Percentiles rank a stretch among this genome's conserved stretches.
phyloP scores from a whole-genome alignment of 2,797 vertebrate species.

The Oreochromis grahami region DNA sequence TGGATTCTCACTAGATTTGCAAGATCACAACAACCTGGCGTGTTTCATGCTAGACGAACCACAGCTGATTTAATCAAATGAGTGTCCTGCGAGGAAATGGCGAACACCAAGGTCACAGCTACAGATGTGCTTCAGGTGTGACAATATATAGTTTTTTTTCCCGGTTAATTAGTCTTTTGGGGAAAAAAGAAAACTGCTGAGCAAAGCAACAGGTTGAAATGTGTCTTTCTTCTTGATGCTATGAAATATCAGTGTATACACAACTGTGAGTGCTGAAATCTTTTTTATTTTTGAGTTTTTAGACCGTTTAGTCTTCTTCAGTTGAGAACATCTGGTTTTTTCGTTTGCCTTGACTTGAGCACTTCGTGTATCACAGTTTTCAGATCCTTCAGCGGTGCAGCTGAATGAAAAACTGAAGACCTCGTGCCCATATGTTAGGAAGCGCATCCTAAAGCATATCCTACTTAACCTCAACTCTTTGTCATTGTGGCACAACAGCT shows the following conservation, averaged over 20 bases:
- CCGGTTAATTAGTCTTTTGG: not conserved
- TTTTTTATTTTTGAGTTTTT: not conserved
- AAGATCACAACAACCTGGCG: not conserved
- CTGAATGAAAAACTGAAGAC: not conserved
- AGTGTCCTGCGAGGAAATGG: not conserved
- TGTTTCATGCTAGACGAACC: not conserved
- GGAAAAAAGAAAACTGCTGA: rapidly evolving
- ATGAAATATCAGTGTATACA: not conserved
- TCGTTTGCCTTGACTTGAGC: not conserved
- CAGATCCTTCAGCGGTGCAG: not conserved
- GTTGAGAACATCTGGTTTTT: not conserved
- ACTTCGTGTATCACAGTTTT: not conserved
- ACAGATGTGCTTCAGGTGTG: not conserved
- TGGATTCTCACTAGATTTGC: not conserved
- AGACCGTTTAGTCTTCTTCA: not conserved
- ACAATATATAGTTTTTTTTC: not conserved
- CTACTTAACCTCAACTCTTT: not conserved
- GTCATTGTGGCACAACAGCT: not conserved
- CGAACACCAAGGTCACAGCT: not conserved
- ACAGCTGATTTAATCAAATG: not conserved
- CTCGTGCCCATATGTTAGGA: rapidly evolving
- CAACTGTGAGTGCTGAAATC: not conserved
- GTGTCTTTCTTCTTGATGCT: not conserved
- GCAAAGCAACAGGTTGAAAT: not conserved
- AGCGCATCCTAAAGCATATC: not conserved